Evolutionary conservation across 2,797 vertebrate genomes (phyloP), one percentile per base, ranked within the genome.

Genomic region (Xenops minutus): DNA sequence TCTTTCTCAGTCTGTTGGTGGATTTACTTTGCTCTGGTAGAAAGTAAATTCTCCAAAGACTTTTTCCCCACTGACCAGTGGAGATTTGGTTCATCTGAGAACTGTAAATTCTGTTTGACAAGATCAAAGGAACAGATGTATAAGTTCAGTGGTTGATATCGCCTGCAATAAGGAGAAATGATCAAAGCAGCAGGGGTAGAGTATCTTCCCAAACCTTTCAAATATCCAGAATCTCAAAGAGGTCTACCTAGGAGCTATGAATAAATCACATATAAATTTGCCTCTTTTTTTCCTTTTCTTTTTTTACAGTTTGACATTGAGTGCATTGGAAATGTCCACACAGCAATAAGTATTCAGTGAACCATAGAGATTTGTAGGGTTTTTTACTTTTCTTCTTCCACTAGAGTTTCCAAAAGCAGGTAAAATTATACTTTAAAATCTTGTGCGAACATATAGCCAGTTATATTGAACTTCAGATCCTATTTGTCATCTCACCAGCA

Each of bases 81-180:
- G 96, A 98, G 97, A 98, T 98, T 97, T 97, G 93, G 97, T 97
- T 98, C 97, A 96, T 97, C 96, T 96, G 77, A 93, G 94, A 96
- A 92, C 98, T 97, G 95, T 98, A 98, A 98, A 98, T 98, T 98
- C 97, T 97, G 96, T 98, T 97, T 97, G 96, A 98, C 97, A 97
- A 97, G 97, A 98, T 98, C 98, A 98, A 98, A 98, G 97, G 96
- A 97, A 96, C 94, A 96, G 94, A 97, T 97, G 95, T 96, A 79
- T 96, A 95, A 97, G 96, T 97, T 96, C 95, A 88, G 96, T 79
- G 94, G 97, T 93, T 96, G 97, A 85, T 96, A 96, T 73, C 3
- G 84, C 96, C 95, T 75, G 63, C 95, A 86, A 97, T 92, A 96
- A 97, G 95, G 93, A 95, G 91, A 96, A 95, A 96, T 94, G 97